A percentile compares a stretch with the other conserved stretches of the same genome.
phyloP scores from a whole-genome alignment of 2,797 vertebrate species.

The Darevskia nairensis region DNA sequence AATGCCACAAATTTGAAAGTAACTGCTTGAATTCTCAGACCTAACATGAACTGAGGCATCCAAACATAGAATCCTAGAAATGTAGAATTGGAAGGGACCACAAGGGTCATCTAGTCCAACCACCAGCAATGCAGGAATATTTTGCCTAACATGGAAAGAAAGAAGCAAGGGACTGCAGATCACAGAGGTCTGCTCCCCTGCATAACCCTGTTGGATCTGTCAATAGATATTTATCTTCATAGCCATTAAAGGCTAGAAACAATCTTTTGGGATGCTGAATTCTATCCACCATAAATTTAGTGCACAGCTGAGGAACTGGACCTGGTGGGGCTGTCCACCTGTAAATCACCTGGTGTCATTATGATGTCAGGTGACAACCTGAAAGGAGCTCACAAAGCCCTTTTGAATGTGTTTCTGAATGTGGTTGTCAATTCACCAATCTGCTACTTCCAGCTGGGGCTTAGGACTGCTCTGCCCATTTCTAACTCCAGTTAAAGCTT shows the following conservation, averaged over 20 bases:
- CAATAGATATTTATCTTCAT: not conserved
- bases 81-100: not conserved
- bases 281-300: not conserved
- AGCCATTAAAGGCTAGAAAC: not conserved
- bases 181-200: not conserved
- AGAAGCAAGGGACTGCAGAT: not conserved
- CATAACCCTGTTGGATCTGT: not conserved
- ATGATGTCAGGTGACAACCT: no score
- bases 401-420: not conserved
- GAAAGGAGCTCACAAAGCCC: no score
- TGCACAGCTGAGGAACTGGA: no score
- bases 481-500: not conserved
- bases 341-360: no score
- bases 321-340: no score
- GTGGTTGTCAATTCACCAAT: no score
- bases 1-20: constrained; percentile 18
- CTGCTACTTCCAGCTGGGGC: no score
- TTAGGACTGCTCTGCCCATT: not conserved
- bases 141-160: no score
- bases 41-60: constrained; percentile 12
- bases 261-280: not conserved
- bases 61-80: not conserved
- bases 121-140: no score
- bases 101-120: no score
- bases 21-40: constrained; percentile 12